Evolutionary conservation across 1,140 invertebrate genomes (phyloP).

Genomic region (Rhizoglyphus robini): DNA sequence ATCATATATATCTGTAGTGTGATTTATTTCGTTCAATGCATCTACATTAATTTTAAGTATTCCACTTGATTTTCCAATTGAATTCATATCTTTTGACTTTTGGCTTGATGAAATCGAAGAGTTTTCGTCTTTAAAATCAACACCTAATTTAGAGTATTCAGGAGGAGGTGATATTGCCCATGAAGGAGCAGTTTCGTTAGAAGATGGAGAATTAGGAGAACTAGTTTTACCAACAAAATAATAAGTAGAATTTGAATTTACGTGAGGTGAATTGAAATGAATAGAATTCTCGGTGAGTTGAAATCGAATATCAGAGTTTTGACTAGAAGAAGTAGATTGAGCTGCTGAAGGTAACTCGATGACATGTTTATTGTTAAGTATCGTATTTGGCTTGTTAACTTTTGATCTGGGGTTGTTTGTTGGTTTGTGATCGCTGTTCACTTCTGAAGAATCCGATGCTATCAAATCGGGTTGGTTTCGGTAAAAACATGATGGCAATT

Average conservation of each 20-base stretch:
- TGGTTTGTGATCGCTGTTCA: too few relatives aligned
- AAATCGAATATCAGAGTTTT: not conserved
- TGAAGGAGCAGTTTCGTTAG: not conserved
- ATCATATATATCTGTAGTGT: too few relatives aligned
- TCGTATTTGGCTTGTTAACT: too few relatives aligned
- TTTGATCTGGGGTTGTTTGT: too few relatives aligned
- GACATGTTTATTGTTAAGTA: not conserved
- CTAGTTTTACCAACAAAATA: not conserved
- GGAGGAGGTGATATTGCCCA: slow-evolving; percentile 6
- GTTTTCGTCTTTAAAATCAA: not conserved
- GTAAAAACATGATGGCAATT: too few relatives aligned
- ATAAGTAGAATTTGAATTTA: not conserved
- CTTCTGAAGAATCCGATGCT: too few relatives aligned
- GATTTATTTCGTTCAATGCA: too few relatives aligned
- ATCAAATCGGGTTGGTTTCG: too few relatives aligned
- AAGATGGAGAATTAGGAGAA: not conserved
- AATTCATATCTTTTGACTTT: not conserved
- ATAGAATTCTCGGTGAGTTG: not conserved
- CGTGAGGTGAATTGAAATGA: not conserved
- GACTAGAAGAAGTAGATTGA: not conserved
- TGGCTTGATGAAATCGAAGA: not conserved
- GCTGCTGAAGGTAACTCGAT: not conserved
- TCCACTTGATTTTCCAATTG: not conserved
- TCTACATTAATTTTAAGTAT: not conserved
- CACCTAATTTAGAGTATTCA: not conserved